Conservation (phyloP, 2,888 invertebrate genomes). For the Drymonia ruficornis region DNA sequence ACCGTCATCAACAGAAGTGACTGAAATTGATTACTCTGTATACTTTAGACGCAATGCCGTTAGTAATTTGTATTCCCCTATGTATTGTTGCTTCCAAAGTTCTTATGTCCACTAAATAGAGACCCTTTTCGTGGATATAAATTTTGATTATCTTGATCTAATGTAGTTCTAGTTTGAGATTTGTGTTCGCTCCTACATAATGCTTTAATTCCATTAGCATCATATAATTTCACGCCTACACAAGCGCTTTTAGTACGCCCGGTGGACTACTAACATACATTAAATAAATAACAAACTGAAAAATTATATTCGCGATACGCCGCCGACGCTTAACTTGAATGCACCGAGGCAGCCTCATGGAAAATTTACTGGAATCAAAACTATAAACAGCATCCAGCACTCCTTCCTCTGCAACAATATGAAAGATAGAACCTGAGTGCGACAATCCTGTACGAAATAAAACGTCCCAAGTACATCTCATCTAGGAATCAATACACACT, state of each 20-base stretch:
- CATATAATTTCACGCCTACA: not conserved
- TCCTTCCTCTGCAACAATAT: slow-evolving; percentile 61
- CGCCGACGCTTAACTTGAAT: slow-evolving; percentile 14
- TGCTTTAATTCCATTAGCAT: not conserved
- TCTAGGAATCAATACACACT: slow-evolving; percentile 53
- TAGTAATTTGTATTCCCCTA: not conserved
- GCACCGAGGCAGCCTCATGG: slow-evolving; percentile 22
- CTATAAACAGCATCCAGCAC: slow-evolving; percentile 25
- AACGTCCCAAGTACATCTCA: slow-evolving; percentile 49
- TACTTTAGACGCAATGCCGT: not conserved
- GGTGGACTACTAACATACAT: not conserved
- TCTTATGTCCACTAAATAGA: not conserved
- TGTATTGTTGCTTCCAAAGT: not conserved
- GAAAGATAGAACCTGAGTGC: slow-evolving; percentile 62
- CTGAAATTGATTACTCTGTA: slow-evolving; percentile 1
- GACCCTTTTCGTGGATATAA: not conserved
- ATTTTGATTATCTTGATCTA: not conserved
- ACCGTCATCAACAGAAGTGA: not conserved
- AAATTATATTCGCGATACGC: slow-evolving; percentile 15
- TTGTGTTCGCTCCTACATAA: not conserved
- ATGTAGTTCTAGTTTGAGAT: slow-evolving; percentile 1
- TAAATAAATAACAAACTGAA: not conserved
- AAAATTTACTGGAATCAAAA: slow-evolving; percentile 35
- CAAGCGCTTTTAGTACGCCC: not conserved
- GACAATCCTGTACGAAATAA: slow-evolving; percentile 38